phyloP scores from a whole-genome alignment of 1,140 invertebrate species.

The Pseudomyrmex sp. region DNA sequence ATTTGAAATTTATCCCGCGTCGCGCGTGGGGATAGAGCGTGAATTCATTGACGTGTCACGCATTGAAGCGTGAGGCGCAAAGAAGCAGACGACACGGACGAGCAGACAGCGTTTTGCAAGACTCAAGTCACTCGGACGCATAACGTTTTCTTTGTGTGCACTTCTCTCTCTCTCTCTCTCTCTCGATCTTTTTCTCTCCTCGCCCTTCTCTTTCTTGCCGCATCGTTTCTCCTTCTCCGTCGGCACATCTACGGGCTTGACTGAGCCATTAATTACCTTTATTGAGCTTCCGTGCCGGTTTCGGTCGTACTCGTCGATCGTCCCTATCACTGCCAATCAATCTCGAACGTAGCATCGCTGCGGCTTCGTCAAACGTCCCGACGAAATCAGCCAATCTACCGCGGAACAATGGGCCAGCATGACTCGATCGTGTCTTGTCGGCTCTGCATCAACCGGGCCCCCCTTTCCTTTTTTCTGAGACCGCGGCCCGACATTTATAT shows the following conservation, averaged over 20 bases:
- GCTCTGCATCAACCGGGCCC: constrained; percentile 62
- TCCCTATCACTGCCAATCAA: constrained; percentile 82
- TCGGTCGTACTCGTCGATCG: constrained; percentile 77
- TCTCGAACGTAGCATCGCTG: constrained; percentile 72
- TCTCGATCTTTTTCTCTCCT: not conserved
- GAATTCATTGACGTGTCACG: constrained; percentile 4
- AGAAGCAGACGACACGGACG: not conserved
- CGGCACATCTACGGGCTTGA: constrained; percentile 62
- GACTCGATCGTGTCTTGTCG: constrained; percentile 76
- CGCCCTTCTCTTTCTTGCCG: constrained; percentile 29
- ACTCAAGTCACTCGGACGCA: constrained; percentile 5
- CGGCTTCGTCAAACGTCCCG: constrained; percentile 75
- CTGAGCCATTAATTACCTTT: constrained; percentile 78
- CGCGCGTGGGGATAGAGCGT: not conserved
- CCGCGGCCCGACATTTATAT: constrained; percentile 51
- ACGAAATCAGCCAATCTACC: constrained; percentile 76
- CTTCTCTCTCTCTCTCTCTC: not conserved
- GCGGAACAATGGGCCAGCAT: constrained; percentile 78
- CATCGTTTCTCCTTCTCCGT: constrained; percentile 6
- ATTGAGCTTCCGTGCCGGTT: constrained; percentile 78
- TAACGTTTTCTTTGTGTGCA: not conserved
- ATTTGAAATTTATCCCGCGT: not conserved
- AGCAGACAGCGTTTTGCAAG: constrained; percentile 11
- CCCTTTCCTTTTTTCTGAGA: constrained; percentile 57
- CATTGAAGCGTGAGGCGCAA: constrained; percentile 2